Evolutionary conservation across 2,888 invertebrate genomes (phyloP).

Genomic region (Calameuta idolon): DNA sequence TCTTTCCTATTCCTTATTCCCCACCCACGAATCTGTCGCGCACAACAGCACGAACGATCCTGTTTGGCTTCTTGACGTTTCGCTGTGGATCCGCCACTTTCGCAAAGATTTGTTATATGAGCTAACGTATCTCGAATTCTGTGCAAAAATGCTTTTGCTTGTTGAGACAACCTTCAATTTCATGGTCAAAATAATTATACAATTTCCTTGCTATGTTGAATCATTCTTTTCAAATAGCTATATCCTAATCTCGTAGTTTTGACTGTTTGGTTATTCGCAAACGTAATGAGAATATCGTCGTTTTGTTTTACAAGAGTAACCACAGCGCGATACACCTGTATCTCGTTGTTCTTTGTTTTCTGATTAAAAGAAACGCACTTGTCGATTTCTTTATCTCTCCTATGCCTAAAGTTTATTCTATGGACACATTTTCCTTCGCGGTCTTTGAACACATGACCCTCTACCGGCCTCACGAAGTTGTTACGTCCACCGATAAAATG

Average conservation of each 20-base stretch:
- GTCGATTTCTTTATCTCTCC: background rate
- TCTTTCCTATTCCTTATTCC: background rate
- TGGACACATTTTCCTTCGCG: background rate
- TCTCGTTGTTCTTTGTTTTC: background rate
- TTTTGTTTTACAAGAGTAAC: background rate
- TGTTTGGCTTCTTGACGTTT: slow-evolving; percentile 1
- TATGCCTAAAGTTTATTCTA: background rate
- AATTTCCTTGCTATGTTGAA: background rate
- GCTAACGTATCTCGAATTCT: background rate
- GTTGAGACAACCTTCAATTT: background rate
- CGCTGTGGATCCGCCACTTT: background rate
- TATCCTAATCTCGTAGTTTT: background rate
- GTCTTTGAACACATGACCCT: background rate
- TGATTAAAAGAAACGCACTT: background rate
- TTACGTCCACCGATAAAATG: background rate
- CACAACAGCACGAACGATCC: slow-evolving; percentile 16
- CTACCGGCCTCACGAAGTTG: background rate
- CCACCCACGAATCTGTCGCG: slow-evolving; percentile 18
- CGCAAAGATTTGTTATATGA: background rate
- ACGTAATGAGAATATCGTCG: background rate
- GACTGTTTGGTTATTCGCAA: background rate
- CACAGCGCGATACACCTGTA: background rate
- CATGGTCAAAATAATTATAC: background rate
- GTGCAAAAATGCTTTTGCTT: background rate
- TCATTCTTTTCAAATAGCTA: background rate